These are phyloP conservation scores for Plectrocnemia conspersa DNA, from an alignment of 1,140 invertebrate species.

Conservation along the genomic window DNA sequence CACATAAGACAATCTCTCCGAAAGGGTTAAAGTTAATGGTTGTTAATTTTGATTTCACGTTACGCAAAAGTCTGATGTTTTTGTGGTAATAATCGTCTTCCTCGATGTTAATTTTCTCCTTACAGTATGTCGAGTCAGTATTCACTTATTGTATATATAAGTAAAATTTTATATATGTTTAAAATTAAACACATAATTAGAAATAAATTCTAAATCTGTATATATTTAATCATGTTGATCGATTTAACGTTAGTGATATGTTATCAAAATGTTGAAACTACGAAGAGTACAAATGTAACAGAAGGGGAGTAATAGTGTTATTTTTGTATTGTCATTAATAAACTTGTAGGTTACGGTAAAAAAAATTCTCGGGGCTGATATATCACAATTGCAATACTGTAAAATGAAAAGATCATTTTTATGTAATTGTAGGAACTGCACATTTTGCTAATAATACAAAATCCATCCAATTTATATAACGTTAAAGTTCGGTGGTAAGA, in stretches of 20 bases:
- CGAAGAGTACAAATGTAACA: background rate
- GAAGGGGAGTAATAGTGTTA: background rate
- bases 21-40: too few relatives aligned
- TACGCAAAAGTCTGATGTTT: too few relatives aligned
- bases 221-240: background rate
- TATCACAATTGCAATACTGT: background rate
- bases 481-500: background rate
- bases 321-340: background rate
- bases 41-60: too few relatives aligned
- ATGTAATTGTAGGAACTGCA: background rate
- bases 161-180: background rate
- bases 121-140: too few relatives aligned
- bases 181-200: background rate
- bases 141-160: background rate
- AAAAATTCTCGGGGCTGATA: background rate
- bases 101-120: too few relatives aligned
- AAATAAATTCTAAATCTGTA: background rate
- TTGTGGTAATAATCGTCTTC: too few relatives aligned
- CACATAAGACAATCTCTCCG: too few relatives aligned
- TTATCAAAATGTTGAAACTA: background rate
- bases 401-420: background rate
- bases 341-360: constrained; percentile 1
- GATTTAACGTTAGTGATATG: background rate
- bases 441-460: background rate
- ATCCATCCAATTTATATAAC: background rate